phyloP scores from a whole-genome alignment of 1,140 invertebrate species.

The Carposina sasakii region DNA sequence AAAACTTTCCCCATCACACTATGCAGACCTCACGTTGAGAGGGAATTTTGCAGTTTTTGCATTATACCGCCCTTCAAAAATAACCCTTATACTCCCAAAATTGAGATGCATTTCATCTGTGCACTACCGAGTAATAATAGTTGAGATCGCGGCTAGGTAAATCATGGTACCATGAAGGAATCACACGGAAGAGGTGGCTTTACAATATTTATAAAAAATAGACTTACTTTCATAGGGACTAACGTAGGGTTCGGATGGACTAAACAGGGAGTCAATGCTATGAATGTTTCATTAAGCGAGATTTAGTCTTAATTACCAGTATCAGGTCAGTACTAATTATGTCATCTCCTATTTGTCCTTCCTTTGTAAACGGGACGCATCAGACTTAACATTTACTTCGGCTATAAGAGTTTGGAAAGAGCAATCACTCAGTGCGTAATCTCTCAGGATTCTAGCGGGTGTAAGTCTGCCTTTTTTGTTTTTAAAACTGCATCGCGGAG shows the following conservation, averaged over 20 bases:
- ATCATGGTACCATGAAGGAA: no score
- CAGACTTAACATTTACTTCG: constrained; percentile 54
- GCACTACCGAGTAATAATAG: constrained; percentile 17
- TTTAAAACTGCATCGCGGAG: constrained; percentile 54
- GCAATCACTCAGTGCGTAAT: constrained; percentile 69
- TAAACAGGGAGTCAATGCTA: no score
- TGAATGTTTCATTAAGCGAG: no score
- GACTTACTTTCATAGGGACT: no score
- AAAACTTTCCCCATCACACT: constrained; percentile 63
- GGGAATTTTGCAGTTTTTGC: constrained; percentile 40
- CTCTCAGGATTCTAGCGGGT: constrained; percentile 59
- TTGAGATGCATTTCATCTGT: constrained; percentile 16
- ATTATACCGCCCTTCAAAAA: constrained; percentile 24
- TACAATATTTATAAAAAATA: no score
- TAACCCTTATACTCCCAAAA: constrained; percentile 15
- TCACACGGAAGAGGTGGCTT: no score
- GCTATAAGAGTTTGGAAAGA: constrained; percentile 54
- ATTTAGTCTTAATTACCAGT: no score
- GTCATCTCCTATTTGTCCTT: no score
- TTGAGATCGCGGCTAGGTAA: constrained; percentile 31
- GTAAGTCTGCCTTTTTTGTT: constrained; percentile 38
- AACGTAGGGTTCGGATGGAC: no score
- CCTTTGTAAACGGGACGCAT: no score
- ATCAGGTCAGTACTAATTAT: no score
- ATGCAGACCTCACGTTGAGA: constrained; percentile 38